Percentiles rank a stretch among this genome's conserved stretches.
These are phyloP conservation scores for Morelia viridis DNA, from an alignment of 2,797 vertebrate species.

Conservation along the genomic window DNA sequence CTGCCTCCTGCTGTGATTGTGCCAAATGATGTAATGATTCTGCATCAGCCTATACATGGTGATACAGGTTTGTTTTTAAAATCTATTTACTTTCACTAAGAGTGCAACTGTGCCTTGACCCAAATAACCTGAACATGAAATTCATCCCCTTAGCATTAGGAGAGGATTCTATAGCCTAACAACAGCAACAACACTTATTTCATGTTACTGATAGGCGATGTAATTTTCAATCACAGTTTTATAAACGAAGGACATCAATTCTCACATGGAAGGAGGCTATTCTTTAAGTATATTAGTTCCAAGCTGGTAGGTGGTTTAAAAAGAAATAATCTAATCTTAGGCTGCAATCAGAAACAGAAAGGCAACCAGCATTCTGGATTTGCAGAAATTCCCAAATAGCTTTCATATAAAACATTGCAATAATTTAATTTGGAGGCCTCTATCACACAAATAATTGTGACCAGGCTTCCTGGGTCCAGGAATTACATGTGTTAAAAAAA, in stretches of 20 bases:
- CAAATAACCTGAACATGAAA: neutral
- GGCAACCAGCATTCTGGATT: neutral
- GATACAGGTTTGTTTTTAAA: neutral
- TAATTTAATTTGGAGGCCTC: neutral
- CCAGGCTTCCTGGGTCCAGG: neutral
- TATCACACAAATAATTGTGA: neutral
- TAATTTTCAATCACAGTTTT: neutral
- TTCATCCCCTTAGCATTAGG: neutral
- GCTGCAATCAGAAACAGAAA: neutral
- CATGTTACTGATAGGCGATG: neutral
- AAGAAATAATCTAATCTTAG: neutral
- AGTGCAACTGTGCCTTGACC: neutral
- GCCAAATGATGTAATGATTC: constrained; percentile 83
- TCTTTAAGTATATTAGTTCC: neutral
- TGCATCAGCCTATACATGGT: constrained; percentile 76
- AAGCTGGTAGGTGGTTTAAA: neutral
- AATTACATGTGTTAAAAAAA: too few relatives aligned
- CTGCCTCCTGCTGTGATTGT: constrained; percentile 79
- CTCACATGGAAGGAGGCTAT: neutral
- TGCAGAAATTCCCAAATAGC: neutral
- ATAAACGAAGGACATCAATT: neutral
- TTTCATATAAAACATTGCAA: neutral
- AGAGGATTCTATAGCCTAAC: neutral
- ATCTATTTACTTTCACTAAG: neutral
- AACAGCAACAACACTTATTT: neutral